Evolutionary conservation across 2,797 vertebrate species (phyloP).

Genomic region (Knipowitschia caucasica): DNA sequence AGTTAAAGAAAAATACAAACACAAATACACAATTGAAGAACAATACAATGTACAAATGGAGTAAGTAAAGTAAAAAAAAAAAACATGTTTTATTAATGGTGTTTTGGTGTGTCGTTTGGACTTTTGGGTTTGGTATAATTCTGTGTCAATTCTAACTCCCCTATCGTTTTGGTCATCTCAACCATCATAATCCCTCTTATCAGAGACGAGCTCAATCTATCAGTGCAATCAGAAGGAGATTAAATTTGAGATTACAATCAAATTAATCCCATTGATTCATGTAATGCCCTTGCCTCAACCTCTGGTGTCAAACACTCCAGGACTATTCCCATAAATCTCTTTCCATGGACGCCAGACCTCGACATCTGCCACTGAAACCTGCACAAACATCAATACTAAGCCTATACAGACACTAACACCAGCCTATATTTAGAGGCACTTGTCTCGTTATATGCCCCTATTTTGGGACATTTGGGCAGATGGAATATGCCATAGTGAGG

Average conservation of each 20-base stretch:
- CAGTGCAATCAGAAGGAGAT: conserved; percentile 58
- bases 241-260: conserved; percentile 64
- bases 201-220: conserved; percentile 47
- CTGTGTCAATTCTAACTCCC: conserved; percentile 9
- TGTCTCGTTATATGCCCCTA: conserved; percentile 20
- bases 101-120: too few relatives aligned
- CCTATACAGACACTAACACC: conserved; percentile 43
- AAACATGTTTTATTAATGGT: neutral
- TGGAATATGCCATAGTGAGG: conserved; percentile 41
- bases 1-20: too few relatives aligned
- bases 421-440: conserved; percentile 57
- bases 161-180: conserved; percentile 42
- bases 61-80: neutral
- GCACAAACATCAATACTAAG: conserved; percentile 65
- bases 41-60: conserved; percentile 10
- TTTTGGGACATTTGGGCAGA: conserved; percentile 27
- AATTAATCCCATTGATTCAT: conserved; percentile 71
- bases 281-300: conserved; percentile 55
- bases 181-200: conserved; percentile 63
- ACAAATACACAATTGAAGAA: neutral
- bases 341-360: conserved; percentile 41
- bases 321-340: conserved; percentile 59
- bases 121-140: too few relatives aligned
- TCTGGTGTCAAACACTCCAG: conserved; percentile 49
- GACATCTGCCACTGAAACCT: conserved; percentile 69